Percentiles rank a stretch among this genome's conserved stretches.
Evolutionary conservation across 2,888 invertebrate genomes (phyloP).

Genomic region (Melinaea marsaeus): DNA sequence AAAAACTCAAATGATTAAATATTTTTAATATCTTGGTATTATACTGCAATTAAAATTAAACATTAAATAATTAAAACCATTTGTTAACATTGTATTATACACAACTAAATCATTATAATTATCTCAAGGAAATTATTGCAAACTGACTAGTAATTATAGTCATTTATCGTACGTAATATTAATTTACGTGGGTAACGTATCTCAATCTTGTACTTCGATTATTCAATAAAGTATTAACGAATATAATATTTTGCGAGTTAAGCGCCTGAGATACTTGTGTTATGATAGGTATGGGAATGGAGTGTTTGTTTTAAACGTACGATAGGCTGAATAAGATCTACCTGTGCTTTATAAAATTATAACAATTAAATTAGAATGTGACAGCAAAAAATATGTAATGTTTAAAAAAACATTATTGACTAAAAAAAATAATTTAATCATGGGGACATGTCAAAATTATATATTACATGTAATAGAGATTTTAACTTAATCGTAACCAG

Average conservation of each 20-base stretch:
- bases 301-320: conserved; percentile 52
- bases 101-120: conserved; percentile 6
- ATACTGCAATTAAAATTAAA: no score
- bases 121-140: conserved; percentile 20
- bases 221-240: conserved; percentile 65
- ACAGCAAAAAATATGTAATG: background rate
- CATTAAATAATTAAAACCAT: no score
- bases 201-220: conserved; percentile 52
- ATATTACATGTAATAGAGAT: no score
- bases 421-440: no score
- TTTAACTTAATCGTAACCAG: no score
- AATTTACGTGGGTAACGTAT: conserved; percentile 55
- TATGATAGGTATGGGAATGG: conserved; percentile 42
- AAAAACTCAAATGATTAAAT: no score
- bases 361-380: background rate
- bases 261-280: conserved; percentile 43
- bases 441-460: no score
- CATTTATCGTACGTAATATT: conserved; percentile 59
- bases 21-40: no score
- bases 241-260: conserved; percentile 36
- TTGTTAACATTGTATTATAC: background rate
- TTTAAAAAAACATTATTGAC: background rate
- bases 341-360: conserved; percentile 1
- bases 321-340: conserved; percentile 34
- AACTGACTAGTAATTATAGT: conserved; percentile 54